A percentile compares a stretch with the other conserved stretches of the same genome.
These are phyloP conservation scores for Opisthograptis luteolata DNA, from an alignment of 2,888 invertebrate species.

Conservation along the genomic window DNA sequence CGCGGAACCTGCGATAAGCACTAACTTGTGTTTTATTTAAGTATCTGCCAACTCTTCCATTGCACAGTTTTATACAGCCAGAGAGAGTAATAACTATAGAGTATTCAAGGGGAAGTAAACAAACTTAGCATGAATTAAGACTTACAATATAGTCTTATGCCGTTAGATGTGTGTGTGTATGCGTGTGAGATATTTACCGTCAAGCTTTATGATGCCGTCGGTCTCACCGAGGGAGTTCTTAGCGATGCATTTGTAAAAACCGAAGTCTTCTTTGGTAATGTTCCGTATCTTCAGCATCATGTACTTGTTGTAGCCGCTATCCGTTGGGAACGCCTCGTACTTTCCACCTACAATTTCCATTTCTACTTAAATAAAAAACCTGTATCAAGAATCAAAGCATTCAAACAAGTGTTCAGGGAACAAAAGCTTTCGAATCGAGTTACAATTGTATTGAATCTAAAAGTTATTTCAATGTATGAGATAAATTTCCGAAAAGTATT, in stretches of 20 bases:
- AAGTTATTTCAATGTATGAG: too few relatives aligned
- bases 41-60: too few relatives aligned
- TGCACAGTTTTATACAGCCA: too few relatives aligned
- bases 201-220: conserved; percentile 94
- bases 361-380: conserved; percentile 84
- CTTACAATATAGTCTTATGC: too few relatives aligned
- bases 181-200: conserved; percentile 84
- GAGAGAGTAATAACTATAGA: too few relatives aligned
- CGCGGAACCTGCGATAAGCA: too few relatives aligned
- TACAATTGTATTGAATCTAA: too few relatives aligned
- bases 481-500: too few relatives aligned
- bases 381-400: conserved; percentile 41
- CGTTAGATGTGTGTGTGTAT: too few relatives aligned
- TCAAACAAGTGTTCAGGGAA: background rate
- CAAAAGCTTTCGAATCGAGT: background rate
- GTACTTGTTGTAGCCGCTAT: conserved; percentile 95
- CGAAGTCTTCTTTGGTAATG: conserved; percentile 92
- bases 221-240: conserved; percentile 96
- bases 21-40: too few relatives aligned
- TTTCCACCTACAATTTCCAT: conserved; percentile 92
- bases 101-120: too few relatives aligned
- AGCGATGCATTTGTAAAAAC: conserved; percentile 95
- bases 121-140: too few relatives aligned
- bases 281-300: conserved; percentile 96
- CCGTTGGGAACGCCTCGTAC: conserved; percentile 94